Evolutionary conservation across 1,140 invertebrate species (phyloP).

Genomic region (Telenomus remus): DNA sequence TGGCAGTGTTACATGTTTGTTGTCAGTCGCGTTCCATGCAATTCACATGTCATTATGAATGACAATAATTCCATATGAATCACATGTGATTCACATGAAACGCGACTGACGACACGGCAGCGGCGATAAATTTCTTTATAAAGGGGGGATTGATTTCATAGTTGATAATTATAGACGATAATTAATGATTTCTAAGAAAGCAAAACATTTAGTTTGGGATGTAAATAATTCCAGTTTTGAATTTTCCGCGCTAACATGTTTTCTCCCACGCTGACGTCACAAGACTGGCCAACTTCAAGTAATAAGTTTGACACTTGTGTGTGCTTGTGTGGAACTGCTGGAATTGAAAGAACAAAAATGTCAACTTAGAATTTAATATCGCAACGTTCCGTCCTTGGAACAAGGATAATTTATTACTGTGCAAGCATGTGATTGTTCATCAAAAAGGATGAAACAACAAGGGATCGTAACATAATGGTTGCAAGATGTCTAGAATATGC

Average conservation of each 20-base stretch:
- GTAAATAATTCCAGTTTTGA: neutral
- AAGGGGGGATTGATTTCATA: no score
- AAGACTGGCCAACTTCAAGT: constrained; percentile 19
- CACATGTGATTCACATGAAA: no score
- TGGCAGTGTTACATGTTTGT: no score
- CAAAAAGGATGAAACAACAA: constrained; percentile 72
- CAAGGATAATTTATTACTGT: constrained; percentile 18
- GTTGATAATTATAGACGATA: no score
- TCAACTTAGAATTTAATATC: constrained; percentile 16
- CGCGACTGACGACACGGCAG: no score
- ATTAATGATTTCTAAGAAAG: no score
- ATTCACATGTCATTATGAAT: no score
- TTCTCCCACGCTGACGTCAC: constrained; percentile 6
- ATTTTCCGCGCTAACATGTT: neutral
- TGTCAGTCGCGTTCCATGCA: no score
- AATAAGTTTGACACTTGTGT: constrained; percentile 24
- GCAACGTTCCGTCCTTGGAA: constrained; percentile 12
- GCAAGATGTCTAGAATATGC: constrained; percentile 73
- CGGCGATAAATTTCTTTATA: no score
- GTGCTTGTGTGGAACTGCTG: constrained; percentile 13
- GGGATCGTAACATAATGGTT: constrained; percentile 72
- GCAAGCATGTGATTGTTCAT: constrained; percentile 69
- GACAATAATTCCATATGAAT: no score
- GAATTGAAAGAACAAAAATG: constrained; percentile 16
- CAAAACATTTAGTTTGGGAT: no score